phyloP scores from a whole-genome alignment of 2,797 vertebrate genomes.

The Acanthiza pusilla region DNA sequence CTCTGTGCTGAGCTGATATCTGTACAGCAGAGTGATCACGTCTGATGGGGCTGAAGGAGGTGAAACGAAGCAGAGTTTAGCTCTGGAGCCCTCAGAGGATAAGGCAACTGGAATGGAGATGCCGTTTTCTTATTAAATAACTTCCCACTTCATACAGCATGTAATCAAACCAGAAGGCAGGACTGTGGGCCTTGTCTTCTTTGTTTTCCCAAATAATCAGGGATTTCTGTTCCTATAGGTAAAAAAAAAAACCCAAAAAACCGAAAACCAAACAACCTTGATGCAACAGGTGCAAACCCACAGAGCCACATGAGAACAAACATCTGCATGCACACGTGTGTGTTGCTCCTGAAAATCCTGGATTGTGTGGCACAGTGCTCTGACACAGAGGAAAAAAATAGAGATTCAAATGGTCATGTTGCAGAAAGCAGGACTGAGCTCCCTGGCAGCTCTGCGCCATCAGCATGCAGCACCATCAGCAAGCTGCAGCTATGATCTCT shows the following conservation, averaged over 20 bases:
- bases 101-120: not conserved
- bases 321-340: not conserved
- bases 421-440: not conserved
- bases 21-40: not conserved
- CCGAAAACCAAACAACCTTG: not conserved
- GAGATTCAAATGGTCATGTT: not conserved
- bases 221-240: not conserved
- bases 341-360: not conserved
- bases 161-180: not conserved
- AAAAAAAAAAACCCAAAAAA: not conserved
- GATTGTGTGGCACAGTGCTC: not conserved
- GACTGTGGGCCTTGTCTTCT: not conserved
- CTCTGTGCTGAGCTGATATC: not conserved
- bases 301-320: rapidly evolving
- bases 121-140: not conserved
- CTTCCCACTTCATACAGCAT: not conserved
- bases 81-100: not conserved
- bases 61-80: not conserved
- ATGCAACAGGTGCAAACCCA: not conserved
- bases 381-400: rapidly evolving
- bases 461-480: not conserved
- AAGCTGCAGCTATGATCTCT: not conserved
- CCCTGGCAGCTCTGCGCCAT: not conserved
- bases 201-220: not conserved
- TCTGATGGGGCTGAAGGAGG: not conserved